These are phyloP conservation scores for Patella depressa DNA, from an alignment of 2,888 invertebrate genomes.

Conservation along the genomic window DNA sequence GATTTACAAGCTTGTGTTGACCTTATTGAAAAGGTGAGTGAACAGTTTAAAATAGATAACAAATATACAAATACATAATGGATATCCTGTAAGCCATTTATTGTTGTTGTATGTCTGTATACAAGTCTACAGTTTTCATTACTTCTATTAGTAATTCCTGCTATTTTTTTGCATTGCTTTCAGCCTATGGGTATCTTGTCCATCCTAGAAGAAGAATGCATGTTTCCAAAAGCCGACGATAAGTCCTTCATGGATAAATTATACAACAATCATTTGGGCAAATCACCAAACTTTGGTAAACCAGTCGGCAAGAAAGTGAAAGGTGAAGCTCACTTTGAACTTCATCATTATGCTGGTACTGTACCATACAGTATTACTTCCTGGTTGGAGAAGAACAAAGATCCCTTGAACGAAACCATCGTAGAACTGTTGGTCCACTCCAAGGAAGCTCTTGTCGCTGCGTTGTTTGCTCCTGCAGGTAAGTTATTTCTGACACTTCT, in stretches of 20 bases:
- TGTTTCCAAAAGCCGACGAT: conserved; percentile 99
- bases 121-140: too few relatives aligned
- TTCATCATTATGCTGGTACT: conserved; percentile 98
- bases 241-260: conserved; percentile 98
- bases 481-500: too few relatives aligned
- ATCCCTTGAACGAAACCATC: conserved; percentile 99
- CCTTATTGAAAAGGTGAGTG: conserved; percentile 73
- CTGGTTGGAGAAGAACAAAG: conserved; percentile 99
- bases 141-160: background rate
- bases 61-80: too few relatives aligned
- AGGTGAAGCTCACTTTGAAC: conserved; percentile 96
- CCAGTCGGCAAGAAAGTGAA: conserved; percentile 89
- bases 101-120: too few relatives aligned
- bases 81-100: too few relatives aligned
- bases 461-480: conserved; percentile 42
- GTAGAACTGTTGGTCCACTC: conserved; percentile 95
- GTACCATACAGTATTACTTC: conserved; percentile 97
- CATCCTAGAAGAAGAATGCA: conserved; percentile 99
- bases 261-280: conserved; percentile 98
- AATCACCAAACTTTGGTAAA: conserved; percentile 73
- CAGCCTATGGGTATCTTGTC: conserved; percentile 99
- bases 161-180: conserved; percentile 21
- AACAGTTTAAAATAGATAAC: conserved; percentile 21
- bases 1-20: conserved; percentile 95
- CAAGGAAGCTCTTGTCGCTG: conserved; percentile 53